Evolutionary conservation across 2,888 invertebrate species (phyloP), one percentile per base, ranked within the genome.

Genomic region (Ptilodon capucinus): DNA sequence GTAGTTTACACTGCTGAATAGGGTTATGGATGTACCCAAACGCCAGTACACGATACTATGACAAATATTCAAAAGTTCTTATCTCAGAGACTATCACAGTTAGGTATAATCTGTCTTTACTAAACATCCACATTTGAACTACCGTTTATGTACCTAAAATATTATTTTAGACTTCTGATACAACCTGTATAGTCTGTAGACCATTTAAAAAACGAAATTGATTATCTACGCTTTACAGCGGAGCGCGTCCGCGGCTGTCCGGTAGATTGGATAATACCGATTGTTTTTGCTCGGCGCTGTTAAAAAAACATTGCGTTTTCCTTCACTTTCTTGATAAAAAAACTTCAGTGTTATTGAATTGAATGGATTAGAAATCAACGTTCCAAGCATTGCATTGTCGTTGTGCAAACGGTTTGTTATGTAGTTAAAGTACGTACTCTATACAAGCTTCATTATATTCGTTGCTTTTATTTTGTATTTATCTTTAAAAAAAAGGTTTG

Each of bases 121-220:
- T n/a, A n/a, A n/a, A n/a, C n/a, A n/a, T n/a, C n/a, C n/a, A n/a
- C n/a, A n/a, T n/a, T n/a, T n/a, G n/a, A n/a, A n/a, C n/a, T n/a
- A n/a, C n/a, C n/a, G n/a, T n/a, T n/a, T n/a, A n/a, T n/a, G n/a
- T n/a, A n/a, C n/a, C n/a, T n/a, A n/a, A n/a, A n/a, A n/a, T n/a
- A n/a, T n/a, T n/a, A n/a, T n/a, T n/a, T n/a, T n/a, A n/a, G n/a
- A n/a, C n/a, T n/a, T n/a, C n/a, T n/a, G n/a, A n/a, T n/a, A n/a
- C n/a, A n/a, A n/a, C n/a, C 21, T n/a, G 34, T 18, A 32, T 19
- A 34, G 13, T 38, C 16, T 19, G n/a, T 38, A 11, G n/a, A 19
- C 38, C 40, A 17, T 25, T 25, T 40, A 40, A 40, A 35, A 56
- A 60, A 41, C 25, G 17, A 54, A 54, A 66, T 65, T 58, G 64